Evolutionary conservation across 64 coral and sea anemone genomes (phyloP), one percentile per base, ranked within the genome.

Genomic region (Pachyseris speciosa): DNA sequence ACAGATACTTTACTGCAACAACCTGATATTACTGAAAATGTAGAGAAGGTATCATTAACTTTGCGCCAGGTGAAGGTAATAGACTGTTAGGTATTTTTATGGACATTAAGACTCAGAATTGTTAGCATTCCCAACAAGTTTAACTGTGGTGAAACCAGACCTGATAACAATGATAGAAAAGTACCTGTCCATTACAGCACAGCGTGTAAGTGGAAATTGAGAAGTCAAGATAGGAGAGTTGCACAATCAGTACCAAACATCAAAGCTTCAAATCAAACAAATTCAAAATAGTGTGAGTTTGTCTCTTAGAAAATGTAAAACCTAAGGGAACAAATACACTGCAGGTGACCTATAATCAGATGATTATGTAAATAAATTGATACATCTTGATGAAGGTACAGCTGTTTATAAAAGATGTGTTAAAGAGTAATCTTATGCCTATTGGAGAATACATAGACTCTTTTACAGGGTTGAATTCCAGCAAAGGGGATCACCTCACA

Each of bases 31-130:
- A 61, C 72, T 65, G 44, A 94, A 42, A 68, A 71, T 94, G 75
- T 25, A 74, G 85, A 94, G 17, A 73, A 94, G 22, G 19, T 55
- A 89, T 94, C 2, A 52, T 84, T 29, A 74, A 76, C 39, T 94
- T 94, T 90, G 86, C 93, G 67, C 93, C 79, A 77, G 79, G 87
- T 39, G 93, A 90, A 30, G 87, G 87, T 42, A 94, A 90, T 29
- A 94, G 30, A 88, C 93, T 69, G 15, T 38, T 90, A 27, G 81
- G 86, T 36, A 65, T 94, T 28, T 89, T 94, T 86, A 85, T 90
- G 44, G 79, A 95, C 67, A 95, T n/a, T n/a, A 52, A 84, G 68
- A 94, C 36, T 88, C 86, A 17, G 86, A 94, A 60, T 75, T 67
- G 26, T 75, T 94, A 59, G 65, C 93, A 74, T 90, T 94, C 41